These are phyloP conservation scores for Dendroctonus ponderosae DNA, from an alignment of 1,140 invertebrate species.

Conservation along the genomic window DNA sequence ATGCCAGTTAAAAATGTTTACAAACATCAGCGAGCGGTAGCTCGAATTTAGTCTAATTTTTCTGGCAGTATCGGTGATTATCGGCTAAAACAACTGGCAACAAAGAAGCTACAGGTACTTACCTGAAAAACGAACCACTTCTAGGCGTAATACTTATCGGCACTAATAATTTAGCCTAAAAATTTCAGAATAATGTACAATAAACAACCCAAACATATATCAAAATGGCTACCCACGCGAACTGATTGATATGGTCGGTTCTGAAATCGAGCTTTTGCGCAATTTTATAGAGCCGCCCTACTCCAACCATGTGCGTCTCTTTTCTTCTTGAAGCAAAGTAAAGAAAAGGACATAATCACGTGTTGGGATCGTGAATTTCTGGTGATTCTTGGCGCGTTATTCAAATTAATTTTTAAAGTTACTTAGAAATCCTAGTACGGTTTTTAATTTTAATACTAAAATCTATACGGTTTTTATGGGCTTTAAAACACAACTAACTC, in stretches of 20 bases:
- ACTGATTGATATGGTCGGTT: constrained; percentile 23
- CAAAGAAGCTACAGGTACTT: constrained; percentile 2
- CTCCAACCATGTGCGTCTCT: too few species aligned
- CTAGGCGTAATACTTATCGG: background rate
- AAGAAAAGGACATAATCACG: too few species aligned
- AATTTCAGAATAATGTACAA: background rate
- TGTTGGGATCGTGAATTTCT: too few species aligned
- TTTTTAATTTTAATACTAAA: too few species aligned
- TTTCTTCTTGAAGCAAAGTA: too few species aligned
- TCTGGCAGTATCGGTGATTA: background rate
- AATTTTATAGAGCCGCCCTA: too few species aligned
- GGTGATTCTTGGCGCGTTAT: too few species aligned
- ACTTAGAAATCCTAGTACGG: too few species aligned
- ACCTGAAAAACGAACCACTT: constrained; percentile 11
- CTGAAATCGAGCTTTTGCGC: too few species aligned
- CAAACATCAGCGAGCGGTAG: constrained; percentile 36
- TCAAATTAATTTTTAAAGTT: too few species aligned
- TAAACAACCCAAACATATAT: constrained; percentile 36
- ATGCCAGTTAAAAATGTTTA: constrained; percentile 31
- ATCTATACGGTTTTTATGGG: too few species aligned
- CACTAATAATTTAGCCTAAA: background rate
- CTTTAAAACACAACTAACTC: too few species aligned
- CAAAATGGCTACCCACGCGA: constrained; percentile 49
- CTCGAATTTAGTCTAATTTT: constrained; percentile 2
- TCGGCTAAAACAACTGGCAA: background rate